These are phyloP conservation scores for Drosophila arizonae DNA, from an alignment of 1,140 invertebrate genomes.

Conservation along the genomic window DNA sequence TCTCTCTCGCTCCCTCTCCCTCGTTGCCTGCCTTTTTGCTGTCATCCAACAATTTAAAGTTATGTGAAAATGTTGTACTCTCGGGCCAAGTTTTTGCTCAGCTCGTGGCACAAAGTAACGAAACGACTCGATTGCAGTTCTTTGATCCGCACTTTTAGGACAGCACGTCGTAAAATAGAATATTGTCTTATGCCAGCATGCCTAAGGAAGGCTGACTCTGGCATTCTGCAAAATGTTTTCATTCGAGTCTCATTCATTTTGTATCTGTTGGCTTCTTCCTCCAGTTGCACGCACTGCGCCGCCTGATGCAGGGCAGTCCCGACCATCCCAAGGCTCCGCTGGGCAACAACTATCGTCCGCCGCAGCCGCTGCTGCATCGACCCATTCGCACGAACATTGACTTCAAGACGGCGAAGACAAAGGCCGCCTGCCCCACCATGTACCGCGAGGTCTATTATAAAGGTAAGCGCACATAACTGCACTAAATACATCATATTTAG, in stretches of 20 bases:
- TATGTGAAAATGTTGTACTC: background rate
- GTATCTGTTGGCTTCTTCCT: conserved; percentile 42
- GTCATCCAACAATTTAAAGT: background rate
- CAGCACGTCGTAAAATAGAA: background rate
- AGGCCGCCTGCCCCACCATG: conserved; percentile 93
- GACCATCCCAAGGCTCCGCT: conserved; percentile 93
- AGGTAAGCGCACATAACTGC: conserved; percentile 83
- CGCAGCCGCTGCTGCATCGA: conserved; percentile 94
- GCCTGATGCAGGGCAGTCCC: conserved; percentile 93
- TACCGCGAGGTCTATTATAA: conserved; percentile 93
- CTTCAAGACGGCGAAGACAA: conserved; percentile 90
- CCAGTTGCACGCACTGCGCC: conserved; percentile 91
- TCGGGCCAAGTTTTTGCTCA: background rate
- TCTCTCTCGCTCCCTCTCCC: no score
- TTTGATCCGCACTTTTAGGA: no score
- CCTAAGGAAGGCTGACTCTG: background rate
- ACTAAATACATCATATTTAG: no score
- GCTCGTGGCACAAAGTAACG: background rate
- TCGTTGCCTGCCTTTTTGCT: background rate
- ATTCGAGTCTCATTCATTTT: background rate
- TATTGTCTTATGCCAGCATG: background rate
- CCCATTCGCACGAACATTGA: conserved; percentile 97
- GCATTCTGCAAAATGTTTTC: background rate
- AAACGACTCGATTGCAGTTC: background rate
- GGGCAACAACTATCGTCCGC: conserved; percentile 96